Conservation (phyloP, 1,140 invertebrate species). For the Drosophila hydei region DNA sequence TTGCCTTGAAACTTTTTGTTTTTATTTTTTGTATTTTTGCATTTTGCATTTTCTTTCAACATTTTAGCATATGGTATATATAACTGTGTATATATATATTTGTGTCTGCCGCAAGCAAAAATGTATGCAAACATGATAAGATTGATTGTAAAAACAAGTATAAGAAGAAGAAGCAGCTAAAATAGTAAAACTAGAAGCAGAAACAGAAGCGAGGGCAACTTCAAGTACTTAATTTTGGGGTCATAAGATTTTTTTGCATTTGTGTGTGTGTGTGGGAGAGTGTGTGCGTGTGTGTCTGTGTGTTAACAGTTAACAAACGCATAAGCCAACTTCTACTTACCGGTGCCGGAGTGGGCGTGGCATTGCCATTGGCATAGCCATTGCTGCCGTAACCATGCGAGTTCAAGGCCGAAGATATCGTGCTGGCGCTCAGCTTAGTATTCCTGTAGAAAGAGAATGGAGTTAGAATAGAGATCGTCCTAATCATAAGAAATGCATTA, state of each 20-base stretch:
- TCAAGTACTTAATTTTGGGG: slow-evolving; percentile 30
- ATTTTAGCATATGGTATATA: slow-evolving; percentile 61
- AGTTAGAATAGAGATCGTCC: neutral
- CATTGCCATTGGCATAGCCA: slow-evolving; percentile 75
- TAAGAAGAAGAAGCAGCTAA: neutral
- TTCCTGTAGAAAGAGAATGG: slow-evolving; percentile 49
- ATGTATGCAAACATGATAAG: slow-evolving; percentile 76
- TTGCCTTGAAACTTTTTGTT: slow-evolving; percentile 46
- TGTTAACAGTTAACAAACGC: slow-evolving; percentile 40
- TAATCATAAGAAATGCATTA: slow-evolving; percentile 25
- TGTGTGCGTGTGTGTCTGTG: slow-evolving; percentile 34
- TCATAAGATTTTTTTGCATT: slow-evolving; percentile 21
- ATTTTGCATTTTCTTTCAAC: slow-evolving; percentile 68
- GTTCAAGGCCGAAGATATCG: slow-evolving; percentile 81
- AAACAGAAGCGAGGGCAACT: slow-evolving; percentile 18
- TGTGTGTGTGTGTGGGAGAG: slow-evolving; percentile 12
- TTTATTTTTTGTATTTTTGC: slow-evolving; percentile 28
- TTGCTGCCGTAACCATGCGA: slow-evolving; percentile 72
- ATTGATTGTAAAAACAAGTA: slow-evolving; percentile 61
- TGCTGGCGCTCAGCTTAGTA: slow-evolving; percentile 80
- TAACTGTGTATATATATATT: neutral
- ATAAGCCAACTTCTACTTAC: slow-evolving; percentile 51
- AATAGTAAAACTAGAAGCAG: neutral
- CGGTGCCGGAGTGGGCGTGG: slow-evolving; percentile 71
- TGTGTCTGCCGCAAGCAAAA: slow-evolving; percentile 55